A percentile compares a stretch with the other conserved stretches of the same genome.
These are phyloP conservation scores for Papilio helenus DNA, from an alignment of 1,140 invertebrate genomes.

Conservation along the genomic window DNA sequence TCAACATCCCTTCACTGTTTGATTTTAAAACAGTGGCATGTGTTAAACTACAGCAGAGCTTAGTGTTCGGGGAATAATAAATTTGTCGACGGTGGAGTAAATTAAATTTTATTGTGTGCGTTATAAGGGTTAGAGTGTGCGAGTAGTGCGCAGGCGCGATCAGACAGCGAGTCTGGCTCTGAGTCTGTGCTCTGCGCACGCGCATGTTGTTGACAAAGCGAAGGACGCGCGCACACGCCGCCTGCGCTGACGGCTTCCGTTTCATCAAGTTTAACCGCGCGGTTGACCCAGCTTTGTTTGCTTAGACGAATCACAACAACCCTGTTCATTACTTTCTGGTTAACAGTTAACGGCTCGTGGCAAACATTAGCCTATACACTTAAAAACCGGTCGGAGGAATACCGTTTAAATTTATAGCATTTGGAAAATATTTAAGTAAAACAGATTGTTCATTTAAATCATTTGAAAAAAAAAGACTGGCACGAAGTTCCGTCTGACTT, in stretches of 20 bases:
- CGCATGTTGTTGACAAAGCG: slow-evolving; percentile 76
- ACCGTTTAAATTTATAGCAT: not conserved
- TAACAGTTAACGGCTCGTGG: slow-evolving; percentile 69
- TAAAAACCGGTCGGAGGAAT: not conserved
- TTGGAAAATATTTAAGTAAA: not conserved
- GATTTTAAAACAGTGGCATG: slow-evolving; percentile 40
- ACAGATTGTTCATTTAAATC: not conserved
- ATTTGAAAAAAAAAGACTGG: not conserved
- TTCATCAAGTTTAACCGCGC: slow-evolving; percentile 79
- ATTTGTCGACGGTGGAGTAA: slow-evolving; percentile 37
- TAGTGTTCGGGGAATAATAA: slow-evolving; percentile 40
- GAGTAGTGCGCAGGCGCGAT: slow-evolving; percentile 36
- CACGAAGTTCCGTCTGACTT: not conserved
- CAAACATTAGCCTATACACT: slow-evolving; percentile 29
- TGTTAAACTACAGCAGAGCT: slow-evolving; percentile 45
- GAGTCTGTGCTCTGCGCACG: slow-evolving; percentile 60
- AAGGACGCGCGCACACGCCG: slow-evolving; percentile 66
- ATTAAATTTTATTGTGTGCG: slow-evolving; percentile 43
- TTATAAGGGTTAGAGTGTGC: slow-evolving; percentile 51
- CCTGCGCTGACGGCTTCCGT: slow-evolving; percentile 71
- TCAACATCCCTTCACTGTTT: slow-evolving; percentile 38
- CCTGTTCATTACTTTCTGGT: slow-evolving; percentile 73
- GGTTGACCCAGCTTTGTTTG: slow-evolving; percentile 81
- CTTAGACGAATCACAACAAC: slow-evolving; percentile 72
- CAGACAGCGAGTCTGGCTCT: slow-evolving; percentile 49